phyloP scores from a whole-genome alignment of 2,113 vertebrate genomes.

The Asarcornis scutulata region DNA sequence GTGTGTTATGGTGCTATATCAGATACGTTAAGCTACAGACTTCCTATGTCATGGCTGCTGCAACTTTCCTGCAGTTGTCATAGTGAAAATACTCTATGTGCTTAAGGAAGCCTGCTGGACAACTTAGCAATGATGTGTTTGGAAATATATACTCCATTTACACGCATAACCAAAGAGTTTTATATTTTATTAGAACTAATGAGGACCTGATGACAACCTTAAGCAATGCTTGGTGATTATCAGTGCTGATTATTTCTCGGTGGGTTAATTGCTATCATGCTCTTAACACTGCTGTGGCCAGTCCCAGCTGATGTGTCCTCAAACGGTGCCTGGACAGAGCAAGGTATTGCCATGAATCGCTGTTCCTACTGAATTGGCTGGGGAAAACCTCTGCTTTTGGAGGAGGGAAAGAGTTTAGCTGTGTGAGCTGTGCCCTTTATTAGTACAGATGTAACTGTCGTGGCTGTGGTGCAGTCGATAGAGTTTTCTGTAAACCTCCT shows the following conservation, averaged over 20 bases:
- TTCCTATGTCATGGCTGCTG: not conserved
- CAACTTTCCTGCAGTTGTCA: not conserved
- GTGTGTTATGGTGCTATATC: not conserved
- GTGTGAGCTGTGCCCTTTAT: not conserved
- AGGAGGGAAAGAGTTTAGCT: not conserved
- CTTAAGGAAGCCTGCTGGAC: not conserved
- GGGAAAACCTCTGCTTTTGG: not conserved
- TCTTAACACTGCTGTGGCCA: not conserved
- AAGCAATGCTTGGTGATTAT: not conserved
- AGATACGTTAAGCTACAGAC: accelerated
- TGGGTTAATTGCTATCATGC: not conserved
- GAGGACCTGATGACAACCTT: not conserved
- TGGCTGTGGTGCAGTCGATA: not conserved
- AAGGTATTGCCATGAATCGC: not conserved
- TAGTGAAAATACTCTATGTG: not conserved
- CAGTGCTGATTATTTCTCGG: not conserved
- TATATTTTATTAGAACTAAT: not conserved
- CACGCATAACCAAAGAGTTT: not conserved
- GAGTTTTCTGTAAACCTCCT: not conserved
- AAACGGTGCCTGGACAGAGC: not conserved
- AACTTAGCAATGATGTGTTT: not conserved
- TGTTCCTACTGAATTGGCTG: not conserved
- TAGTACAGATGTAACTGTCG: not conserved
- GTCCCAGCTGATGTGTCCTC: not conserved
- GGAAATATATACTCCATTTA: not conserved